Evolutionary conservation across 2,113 vertebrate genomes (phyloP).

Genomic region (Peucedramus taeniatus): DNA sequence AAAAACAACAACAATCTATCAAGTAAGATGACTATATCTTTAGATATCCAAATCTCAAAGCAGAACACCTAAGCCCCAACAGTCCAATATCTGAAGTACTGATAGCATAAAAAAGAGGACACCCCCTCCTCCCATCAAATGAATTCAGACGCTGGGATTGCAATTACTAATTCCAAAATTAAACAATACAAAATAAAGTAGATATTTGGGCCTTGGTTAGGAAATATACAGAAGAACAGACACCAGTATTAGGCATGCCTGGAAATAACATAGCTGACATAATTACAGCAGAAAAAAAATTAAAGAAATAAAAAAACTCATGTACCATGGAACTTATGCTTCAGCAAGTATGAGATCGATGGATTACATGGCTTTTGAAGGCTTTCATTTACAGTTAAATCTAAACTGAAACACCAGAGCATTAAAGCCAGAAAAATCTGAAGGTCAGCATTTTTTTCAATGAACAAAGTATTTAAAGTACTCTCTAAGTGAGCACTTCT

Average conservation of each 20-base stretch:
- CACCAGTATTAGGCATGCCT: constrained; percentile 16
- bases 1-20: not conserved
- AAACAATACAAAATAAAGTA: not conserved
- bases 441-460: constrained; percentile 69
- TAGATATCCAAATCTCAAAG: not conserved
- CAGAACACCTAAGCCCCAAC: not conserved
- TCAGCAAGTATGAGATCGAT: constrained; percentile 70
- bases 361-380: constrained; percentile 67
- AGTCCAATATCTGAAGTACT: not conserved
- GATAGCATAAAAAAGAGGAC: not conserved
- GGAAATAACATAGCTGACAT: constrained; percentile 44
- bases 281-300: constrained; percentile 41
- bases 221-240: not conserved
- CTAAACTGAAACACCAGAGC: constrained; percentile 69
- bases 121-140: not conserved
- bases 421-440: constrained; percentile 64
- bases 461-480: constrained; percentile 69
- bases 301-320: constrained; percentile 57
- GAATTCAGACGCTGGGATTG: not conserved
- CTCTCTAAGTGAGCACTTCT: constrained; percentile 70
- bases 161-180: not conserved
- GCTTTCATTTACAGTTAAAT: constrained; percentile 71
- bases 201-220: not conserved
- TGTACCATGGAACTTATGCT: constrained; percentile 58
- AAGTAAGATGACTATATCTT: not conserved